These are phyloP conservation scores for Chelonoidis abingdonii DNA, from an alignment of 2,113 vertebrate genomes.

Conservation along the genomic window DNA sequence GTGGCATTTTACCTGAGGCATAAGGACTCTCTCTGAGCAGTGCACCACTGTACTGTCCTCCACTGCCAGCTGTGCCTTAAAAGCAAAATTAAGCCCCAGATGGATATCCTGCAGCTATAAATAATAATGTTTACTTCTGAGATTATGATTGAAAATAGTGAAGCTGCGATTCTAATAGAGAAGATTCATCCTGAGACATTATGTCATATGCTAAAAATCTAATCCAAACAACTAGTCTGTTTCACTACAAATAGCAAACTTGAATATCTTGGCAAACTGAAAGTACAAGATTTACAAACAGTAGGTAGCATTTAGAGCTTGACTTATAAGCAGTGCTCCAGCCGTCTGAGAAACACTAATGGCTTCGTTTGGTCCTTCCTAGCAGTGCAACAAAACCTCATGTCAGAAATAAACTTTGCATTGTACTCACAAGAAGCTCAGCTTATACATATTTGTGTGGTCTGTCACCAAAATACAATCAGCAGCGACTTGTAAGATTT, in stretches of 20 bases:
- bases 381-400: conserved; percentile 53
- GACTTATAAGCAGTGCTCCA: conserved; percentile 68
- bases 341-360: conserved; percentile 75
- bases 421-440: conserved; percentile 34
- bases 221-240: conserved; percentile 81
- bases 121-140: conserved; percentile 23
- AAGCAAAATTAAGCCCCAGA: conserved; percentile 34
- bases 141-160: conserved; percentile 47
- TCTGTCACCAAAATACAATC: too few species aligned
- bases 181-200: conserved; percentile 82
- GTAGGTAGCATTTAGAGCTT: conserved; percentile 83
- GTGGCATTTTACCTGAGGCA: background rate
- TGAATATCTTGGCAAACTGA: conserved; percentile 77
- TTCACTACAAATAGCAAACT: conserved; percentile 79
- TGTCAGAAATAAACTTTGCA: conserved; percentile 32
- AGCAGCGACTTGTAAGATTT: conserved; percentile 19
- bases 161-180: conserved; percentile 51
- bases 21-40: background rate
- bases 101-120: conserved; percentile 13
- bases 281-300: conserved; percentile 83
- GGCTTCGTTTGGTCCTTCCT: conserved; percentile 72
- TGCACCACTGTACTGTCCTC: background rate
- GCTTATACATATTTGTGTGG: conserved; percentile 17
- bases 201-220: conserved; percentile 80
- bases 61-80: background rate